phyloP scores from a whole-genome alignment of 2,797 vertebrate species.

The Mycteria americana region DNA sequence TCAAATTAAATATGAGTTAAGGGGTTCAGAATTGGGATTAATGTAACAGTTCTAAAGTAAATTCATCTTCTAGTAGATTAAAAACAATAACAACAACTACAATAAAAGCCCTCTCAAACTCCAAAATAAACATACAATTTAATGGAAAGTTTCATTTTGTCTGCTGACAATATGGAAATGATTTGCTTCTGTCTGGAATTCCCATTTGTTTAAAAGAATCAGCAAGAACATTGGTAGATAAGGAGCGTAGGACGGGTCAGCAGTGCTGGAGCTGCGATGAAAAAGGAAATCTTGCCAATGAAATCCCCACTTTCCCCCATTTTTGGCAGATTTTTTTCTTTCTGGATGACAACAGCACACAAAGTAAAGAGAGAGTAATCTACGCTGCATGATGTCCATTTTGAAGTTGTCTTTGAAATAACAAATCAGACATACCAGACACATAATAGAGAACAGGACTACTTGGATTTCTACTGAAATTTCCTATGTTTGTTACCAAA shows the following conservation, averaged over 20 bases:
- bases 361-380: conserved; percentile 39
- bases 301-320: background rate
- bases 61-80: conserved; percentile 65
- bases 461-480: conserved; percentile 25
- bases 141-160: conserved; percentile 47
- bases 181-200: conserved; percentile 60
- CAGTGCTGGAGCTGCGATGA: background rate
- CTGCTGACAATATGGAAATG: conserved; percentile 53
- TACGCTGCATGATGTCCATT: background rate
- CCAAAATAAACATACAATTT: conserved; percentile 29
- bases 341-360: conserved; percentile 3
- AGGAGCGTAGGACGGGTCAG: background rate
- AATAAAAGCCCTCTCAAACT: conserved; percentile 10
- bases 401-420: conserved; percentile 36
- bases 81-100: conserved; percentile 28
- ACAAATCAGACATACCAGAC: conserved; percentile 36
- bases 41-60: conserved; percentile 47
- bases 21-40: conserved; percentile 50
- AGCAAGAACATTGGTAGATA: conserved; percentile 26
- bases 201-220: conserved; percentile 57
- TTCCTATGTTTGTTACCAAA: conserved; percentile 8
- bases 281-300: conserved; percentile 19
- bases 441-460: conserved; percentile 17
- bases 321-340: conserved; percentile 25
- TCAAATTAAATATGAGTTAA: conserved; percentile 73